Evolutionary conservation across 2,888 invertebrate genomes (phyloP).

Genomic region (Nomada goodeniana): DNA sequence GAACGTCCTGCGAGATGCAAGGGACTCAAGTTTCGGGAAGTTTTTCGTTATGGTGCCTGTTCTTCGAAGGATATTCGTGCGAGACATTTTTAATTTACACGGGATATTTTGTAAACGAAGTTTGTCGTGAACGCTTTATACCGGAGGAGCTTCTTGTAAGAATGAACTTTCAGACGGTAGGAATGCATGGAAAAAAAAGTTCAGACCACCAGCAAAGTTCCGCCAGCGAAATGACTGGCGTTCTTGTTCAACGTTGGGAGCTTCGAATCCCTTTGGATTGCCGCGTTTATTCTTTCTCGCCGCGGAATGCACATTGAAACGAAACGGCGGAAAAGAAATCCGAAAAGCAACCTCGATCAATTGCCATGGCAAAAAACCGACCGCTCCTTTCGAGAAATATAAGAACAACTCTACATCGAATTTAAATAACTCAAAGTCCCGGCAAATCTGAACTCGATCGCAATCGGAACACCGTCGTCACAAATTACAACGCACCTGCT

Average conservation of each 20-base stretch:
- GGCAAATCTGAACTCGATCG: too few relatives aligned
- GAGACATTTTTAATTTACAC: too few relatives aligned
- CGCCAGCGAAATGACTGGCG: constrained; percentile 1
- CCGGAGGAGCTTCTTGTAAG: background rate
- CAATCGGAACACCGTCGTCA: too few relatives aligned
- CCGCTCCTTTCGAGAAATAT: too few relatives aligned
- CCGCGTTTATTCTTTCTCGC: background rate
- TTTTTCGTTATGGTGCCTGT: too few relatives aligned
- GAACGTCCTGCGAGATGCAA: too few relatives aligned
- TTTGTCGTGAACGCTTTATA: background rate
- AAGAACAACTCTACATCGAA: too few relatives aligned
- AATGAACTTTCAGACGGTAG: constrained; percentile 1
- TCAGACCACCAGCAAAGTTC: constrained; percentile 10
- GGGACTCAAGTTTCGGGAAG: too few relatives aligned
- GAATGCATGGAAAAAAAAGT: constrained; percentile 2
- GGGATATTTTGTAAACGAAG: too few relatives aligned
- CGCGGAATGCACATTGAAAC: background rate
- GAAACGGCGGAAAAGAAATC: background rate
- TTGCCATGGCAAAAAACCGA: background rate
- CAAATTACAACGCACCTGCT: too few relatives aligned
- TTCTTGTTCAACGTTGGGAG: constrained; percentile 20
- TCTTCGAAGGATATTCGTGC: too few relatives aligned
- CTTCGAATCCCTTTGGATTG: constrained; percentile 21
- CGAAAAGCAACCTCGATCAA: background rate
- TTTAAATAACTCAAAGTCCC: too few relatives aligned